Evolutionary conservation across 2,888 invertebrate genomes (phyloP).

Genomic region (Dynastes grantii): DNA sequence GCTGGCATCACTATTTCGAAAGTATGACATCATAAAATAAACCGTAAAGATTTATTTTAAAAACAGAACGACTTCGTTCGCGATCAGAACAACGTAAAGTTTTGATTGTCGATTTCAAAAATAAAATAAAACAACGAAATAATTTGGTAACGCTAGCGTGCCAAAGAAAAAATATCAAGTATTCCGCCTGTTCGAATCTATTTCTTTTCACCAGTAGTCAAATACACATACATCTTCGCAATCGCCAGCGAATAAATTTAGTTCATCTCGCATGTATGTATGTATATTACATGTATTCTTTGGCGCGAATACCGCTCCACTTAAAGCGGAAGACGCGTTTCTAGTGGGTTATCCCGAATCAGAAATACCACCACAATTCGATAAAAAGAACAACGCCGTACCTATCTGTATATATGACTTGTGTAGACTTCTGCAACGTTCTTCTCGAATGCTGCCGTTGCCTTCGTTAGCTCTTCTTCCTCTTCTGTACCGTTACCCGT

Average conservation of each 20-base stretch:
- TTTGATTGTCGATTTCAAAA: constrained; percentile 19
- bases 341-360: constrained; percentile 40
- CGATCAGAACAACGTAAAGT: constrained; percentile 10
- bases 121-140: constrained; percentile 11
- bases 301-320: constrained; percentile 36
- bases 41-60: constrained; percentile 21
- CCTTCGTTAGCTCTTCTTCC: constrained; percentile 31
- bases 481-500: constrained; percentile 28
- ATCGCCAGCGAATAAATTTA: constrained; percentile 32
- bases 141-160: constrained; percentile 8
- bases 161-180: constrained; percentile 20
- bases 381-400: constrained; percentile 38
- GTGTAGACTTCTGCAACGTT: constrained; percentile 25
- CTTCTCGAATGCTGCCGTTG: constrained; percentile 13
- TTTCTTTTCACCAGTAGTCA: neutral
- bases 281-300: neutral
- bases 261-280: constrained; percentile 2
- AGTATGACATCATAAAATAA: constrained; percentile 16
- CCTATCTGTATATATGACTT: constrained; percentile 20
- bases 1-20: constrained; percentile 16
- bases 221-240: neutral
- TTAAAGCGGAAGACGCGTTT: constrained; percentile 33
- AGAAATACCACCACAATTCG: constrained; percentile 41
- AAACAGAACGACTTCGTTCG: neutral
- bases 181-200: constrained; percentile 1